Conservation (phyloP, 2,797 vertebrate genomes). For the Trematomus bernacchii region DNA sequence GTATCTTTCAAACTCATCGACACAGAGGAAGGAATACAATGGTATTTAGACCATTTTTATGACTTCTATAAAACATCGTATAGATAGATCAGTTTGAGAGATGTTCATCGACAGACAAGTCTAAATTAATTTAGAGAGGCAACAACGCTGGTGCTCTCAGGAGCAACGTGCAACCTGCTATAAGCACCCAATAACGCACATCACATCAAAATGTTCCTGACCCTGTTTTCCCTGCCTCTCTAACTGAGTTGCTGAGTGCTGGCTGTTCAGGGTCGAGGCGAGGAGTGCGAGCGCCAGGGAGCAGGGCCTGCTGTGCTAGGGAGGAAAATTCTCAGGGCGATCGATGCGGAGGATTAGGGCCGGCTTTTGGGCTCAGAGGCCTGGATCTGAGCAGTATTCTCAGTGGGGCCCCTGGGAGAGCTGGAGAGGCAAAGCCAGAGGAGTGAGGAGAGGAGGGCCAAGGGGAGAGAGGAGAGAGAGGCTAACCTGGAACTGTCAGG, state of each 20-base stretch:
- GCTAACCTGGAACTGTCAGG: constrained; percentile 89
- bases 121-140: constrained; percentile 44
- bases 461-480: constrained; percentile 67
- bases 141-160: constrained; percentile 27
- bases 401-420: constrained; percentile 80
- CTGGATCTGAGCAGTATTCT: constrained; percentile 86
- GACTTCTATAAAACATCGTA: constrained; percentile 9
- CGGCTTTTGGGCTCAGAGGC: constrained; percentile 88
- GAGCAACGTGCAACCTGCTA: constrained; percentile 23
- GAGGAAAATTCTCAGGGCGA: constrained; percentile 88
- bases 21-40: neutral
- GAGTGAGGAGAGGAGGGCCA: constrained; percentile 73
- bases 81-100: constrained; percentile 30
- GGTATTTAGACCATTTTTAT: neutral
- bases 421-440: constrained; percentile 74
- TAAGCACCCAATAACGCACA: constrained; percentile 51
- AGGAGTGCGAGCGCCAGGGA: constrained; percentile 68
- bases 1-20: constrained; percentile 9
- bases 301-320: constrained; percentile 80
- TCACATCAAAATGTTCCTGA: constrained; percentile 44
- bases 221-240: constrained; percentile 53
- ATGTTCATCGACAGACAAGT: constrained; percentile 26
- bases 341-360: constrained; percentile 88
- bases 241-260: constrained; percentile 54
- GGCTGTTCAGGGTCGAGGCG: constrained; percentile 68